Conservation (phyloP, 2,113 vertebrate species). For the Elephas maximus region DNA sequence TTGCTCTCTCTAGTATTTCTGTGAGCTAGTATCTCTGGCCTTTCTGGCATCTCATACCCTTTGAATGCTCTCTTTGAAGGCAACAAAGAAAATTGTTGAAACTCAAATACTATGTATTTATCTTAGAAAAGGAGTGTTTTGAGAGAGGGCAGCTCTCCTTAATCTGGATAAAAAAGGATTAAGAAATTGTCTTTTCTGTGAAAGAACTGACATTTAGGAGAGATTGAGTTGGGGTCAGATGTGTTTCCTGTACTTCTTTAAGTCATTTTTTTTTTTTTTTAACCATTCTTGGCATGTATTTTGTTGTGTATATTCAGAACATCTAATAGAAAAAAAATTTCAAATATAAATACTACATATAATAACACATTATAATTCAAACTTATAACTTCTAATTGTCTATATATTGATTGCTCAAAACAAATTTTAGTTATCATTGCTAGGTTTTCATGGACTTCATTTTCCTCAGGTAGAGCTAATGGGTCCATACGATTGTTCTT, state of each 20-base stretch:
- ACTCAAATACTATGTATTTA: not conserved
- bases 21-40: not conserved
- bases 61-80: conserved; percentile 28
- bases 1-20: not conserved
- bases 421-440: conserved; percentile 29
- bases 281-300: not conserved
- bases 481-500: not conserved
- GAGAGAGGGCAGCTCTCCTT: not conserved
- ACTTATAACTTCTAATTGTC: conserved; percentile 13
- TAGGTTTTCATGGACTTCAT: not conserved
- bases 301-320: not conserved
- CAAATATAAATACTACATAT: not conserved
- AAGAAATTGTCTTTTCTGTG: conserved; percentile 49
- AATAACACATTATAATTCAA: not conserved
- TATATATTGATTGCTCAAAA: not conserved
- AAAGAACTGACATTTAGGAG: conserved; percentile 42
- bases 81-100: not conserved
- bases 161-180: conserved; percentile 8
- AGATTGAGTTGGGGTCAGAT: conserved; percentile 11
- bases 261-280: not conserved
- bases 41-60: not conserved
- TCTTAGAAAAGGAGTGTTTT: conserved; percentile 9
- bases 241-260: not conserved
- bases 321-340: conserved; percentile 28
- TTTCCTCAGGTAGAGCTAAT: conserved; percentile 17